phyloP scores from a whole-genome alignment of 2,888 invertebrate genomes.

The Trichacis sp. region DNA sequence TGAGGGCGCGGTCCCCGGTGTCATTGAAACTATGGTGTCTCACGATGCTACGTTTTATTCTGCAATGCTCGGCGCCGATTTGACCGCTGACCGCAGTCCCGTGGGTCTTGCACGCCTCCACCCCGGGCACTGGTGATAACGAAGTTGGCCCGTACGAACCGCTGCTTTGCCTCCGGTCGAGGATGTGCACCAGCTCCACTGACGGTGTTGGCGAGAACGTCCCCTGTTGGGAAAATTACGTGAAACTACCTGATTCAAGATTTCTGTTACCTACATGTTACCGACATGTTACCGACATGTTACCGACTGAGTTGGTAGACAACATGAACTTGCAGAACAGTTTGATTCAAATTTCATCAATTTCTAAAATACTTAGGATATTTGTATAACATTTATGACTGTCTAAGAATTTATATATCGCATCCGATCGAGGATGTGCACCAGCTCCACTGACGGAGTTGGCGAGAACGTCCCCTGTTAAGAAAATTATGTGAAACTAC shows the following conservation, averaged over 20 bases:
- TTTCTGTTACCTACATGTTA: too few relatives aligned
- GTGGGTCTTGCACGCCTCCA: constrained; percentile 66
- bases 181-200: constrained; percentile 64
- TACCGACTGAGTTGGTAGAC: too few relatives aligned
- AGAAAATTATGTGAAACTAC: too few relatives aligned
- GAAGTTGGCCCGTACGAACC: constrained; percentile 63
- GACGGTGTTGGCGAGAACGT: constrained; percentile 67
- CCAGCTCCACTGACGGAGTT: constrained; percentile 65
- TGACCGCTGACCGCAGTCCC: constrained; percentile 64
- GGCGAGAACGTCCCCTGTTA: constrained; percentile 65
- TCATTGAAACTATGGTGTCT: constrained; percentile 68
- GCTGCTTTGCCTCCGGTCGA: constrained; percentile 64
- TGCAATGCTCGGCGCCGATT: constrained; percentile 61
- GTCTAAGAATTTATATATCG: too few relatives aligned
- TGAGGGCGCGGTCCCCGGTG: constrained; percentile 64
- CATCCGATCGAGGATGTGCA: constrained; percentile 65
- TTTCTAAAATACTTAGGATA: too few relatives aligned
- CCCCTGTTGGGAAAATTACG: too few relatives aligned
- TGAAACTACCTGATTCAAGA: too few relatives aligned
- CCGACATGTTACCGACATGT: too few relatives aligned
- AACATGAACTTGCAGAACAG: too few relatives aligned
- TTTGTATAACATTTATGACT: too few relatives aligned
- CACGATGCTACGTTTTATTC: constrained; percentile 66
- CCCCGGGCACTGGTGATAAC: constrained; percentile 64
- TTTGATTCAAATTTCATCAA: too few relatives aligned